Base-by-base conservation (phyloP, 2,113 vertebrate genomes). In the Megaceryle maxima region DNA sequence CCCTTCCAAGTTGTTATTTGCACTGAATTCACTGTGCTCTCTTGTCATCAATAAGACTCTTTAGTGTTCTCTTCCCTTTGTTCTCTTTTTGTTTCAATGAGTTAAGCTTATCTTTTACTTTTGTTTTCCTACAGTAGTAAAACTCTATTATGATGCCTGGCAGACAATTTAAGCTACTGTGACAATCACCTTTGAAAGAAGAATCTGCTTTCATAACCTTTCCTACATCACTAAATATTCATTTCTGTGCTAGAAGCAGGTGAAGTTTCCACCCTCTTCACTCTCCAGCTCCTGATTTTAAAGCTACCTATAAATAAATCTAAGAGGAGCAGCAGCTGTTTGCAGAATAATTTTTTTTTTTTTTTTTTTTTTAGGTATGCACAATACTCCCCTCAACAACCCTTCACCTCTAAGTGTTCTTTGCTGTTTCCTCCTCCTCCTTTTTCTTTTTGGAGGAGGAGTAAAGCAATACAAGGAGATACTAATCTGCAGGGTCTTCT, bases 111-210 rank as follows among this genome's bases (percentile, higher is more conserved):
- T 96, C 97, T 97, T 90, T 67, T 85, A 70, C 97, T 97, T 97
- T 97, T 98, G 95, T 98, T 97, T 97, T 97, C 95, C 96, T 83
- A 53, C 77, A 64, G 79, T 94, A 97, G 97, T 97, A 97, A 95
- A 97, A 97, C 62, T 96, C 94, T 75, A 95, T 95, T 96, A 97
- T 59, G 86, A 97, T 95, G 95, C 93, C 91, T 74, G 43, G 94
- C 91, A 98, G 97, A 96, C 96, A 97, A 96, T 97, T 97, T 96
- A 97, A 97, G 90, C 83, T 88, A 94, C 83, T 88, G 94, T 96
- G 97, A 97, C 97, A 97, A 96, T 97, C 93, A 95, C 83, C 96
- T 95, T 84, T 90, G 96, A 94, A 97, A 97, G 96, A 75, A 51
- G 82, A 97, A 97, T 91, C 82, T 67, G 77, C 93, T 97, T 97